A percentile compares a stretch with the other conserved stretches of the same genome.
Evolutionary conservation across 1,140 invertebrate species (phyloP).

Genomic region (Zaprionus kolodkinae): DNA sequence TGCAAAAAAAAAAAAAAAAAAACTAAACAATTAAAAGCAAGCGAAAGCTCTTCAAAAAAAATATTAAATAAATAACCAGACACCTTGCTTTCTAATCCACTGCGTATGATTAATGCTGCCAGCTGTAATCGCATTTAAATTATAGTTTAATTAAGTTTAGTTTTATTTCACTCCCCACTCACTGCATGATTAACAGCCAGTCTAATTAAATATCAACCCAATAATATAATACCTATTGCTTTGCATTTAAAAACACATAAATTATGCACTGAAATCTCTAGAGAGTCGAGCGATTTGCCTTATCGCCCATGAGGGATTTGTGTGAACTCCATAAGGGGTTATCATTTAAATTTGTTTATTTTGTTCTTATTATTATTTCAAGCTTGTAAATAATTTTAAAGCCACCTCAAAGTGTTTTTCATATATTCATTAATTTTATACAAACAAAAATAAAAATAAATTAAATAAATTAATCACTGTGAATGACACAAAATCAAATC

Average conservation of each 20-base stretch:
- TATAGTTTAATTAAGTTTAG: background rate
- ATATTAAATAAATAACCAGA: background rate
- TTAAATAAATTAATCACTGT: too few species aligned
- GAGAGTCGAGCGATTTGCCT: background rate
- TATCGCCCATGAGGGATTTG: background rate
- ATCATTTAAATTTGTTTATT: background rate
- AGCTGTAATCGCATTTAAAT: conserved; percentile 1
- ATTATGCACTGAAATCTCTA: background rate
- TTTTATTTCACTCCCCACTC: background rate
- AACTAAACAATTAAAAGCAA: background rate
- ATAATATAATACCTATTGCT: background rate
- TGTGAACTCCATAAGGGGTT: background rate
- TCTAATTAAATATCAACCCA: background rate
- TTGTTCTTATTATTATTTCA: too few species aligned
- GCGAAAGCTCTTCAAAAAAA: background rate
- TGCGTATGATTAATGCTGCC: background rate
- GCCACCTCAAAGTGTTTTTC: background rate
- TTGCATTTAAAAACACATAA: conserved; percentile 6
- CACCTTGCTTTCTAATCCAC: background rate
- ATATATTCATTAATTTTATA: background rate
- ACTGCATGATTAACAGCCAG: background rate
- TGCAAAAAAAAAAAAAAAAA: background rate
- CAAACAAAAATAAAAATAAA: background rate
- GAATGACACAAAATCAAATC: background rate
- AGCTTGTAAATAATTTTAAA: background rate